phyloP scores from a whole-genome alignment of 1,140 invertebrate genomes.

The Papilio helenus region DNA sequence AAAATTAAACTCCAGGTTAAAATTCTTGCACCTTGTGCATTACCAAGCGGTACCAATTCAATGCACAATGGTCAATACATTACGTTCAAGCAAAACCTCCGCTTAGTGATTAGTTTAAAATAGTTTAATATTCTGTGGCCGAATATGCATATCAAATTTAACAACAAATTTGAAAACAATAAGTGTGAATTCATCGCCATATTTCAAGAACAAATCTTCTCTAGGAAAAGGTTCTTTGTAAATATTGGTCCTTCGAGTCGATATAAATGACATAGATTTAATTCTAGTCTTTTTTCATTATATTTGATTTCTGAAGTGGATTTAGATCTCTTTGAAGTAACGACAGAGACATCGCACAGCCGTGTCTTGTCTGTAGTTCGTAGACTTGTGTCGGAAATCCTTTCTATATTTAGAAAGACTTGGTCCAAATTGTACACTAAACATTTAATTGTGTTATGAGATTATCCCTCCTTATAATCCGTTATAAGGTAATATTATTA shows the following conservation, averaged over 20 bases:
- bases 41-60: slow-evolving; percentile 45
- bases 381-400: slow-evolving; percentile 14
- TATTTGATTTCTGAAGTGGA: neutral
- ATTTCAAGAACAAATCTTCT: too few species aligned
- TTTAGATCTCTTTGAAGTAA: neutral
- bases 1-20: neutral
- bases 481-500: neutral
- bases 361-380: slow-evolving; percentile 5
- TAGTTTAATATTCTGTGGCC: neutral
- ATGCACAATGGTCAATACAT: slow-evolving; percentile 52
- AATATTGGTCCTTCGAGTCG: neutral
- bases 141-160: neutral
- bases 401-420: neutral
- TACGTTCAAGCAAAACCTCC: slow-evolving; percentile 48
- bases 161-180: neutral
- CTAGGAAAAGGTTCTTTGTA: too few species aligned
- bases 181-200: too few species aligned
- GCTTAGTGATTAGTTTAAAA: neutral
- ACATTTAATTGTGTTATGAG: neutral
- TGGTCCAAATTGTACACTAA: neutral
- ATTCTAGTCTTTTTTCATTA: neutral
- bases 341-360: neutral
- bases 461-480: neutral
- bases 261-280: neutral
- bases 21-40: neutral